Percentiles rank a stretch among this genome's conserved stretches.
Conservation (phyloP, 2,113 vertebrate genomes). For the Heloderma charlesbogerti region DNA sequence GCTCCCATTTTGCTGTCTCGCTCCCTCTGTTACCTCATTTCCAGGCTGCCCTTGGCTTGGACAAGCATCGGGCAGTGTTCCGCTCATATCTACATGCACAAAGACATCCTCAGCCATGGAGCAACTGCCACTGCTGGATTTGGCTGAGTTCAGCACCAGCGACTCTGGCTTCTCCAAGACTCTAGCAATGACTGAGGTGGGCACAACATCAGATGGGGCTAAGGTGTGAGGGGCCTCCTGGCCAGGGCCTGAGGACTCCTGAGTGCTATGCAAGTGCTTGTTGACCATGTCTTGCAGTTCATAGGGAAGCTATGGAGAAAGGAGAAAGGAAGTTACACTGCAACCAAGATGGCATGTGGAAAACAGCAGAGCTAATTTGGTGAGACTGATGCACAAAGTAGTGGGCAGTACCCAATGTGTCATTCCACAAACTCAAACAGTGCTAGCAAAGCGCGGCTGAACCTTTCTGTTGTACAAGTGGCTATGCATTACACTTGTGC, state of each 20-base stretch:
- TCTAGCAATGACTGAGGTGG: slow-evolving; percentile 93
- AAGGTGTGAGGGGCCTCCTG: slow-evolving; percentile 77
- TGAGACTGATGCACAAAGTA: background rate
- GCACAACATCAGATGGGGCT: slow-evolving; percentile 90
- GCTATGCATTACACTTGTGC: too few species aligned
- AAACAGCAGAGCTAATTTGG: background rate
- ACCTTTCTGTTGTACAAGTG: too few species aligned
- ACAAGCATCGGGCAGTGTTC: slow-evolving; percentile 61
- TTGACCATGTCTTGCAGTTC: slow-evolving; percentile 97
- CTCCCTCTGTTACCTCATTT: slow-evolving; percentile 36
- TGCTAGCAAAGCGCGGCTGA: too few species aligned
- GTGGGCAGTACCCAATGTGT: too few species aligned
- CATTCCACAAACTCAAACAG: too few species aligned
- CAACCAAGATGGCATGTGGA: background rate
- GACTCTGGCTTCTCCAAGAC: slow-evolving; percentile 98
- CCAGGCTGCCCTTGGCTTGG: slow-evolving; percentile 46
- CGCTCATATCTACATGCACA: slow-evolving; percentile 97
- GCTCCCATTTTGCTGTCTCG: slow-evolving; percentile 83
- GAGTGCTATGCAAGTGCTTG: slow-evolving; percentile 89
- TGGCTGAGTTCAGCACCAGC: slow-evolving; percentile 92
- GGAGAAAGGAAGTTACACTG: slow-evolving; percentile 43
- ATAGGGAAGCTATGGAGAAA: slow-evolving; percentile 87
- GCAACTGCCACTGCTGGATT: slow-evolving; percentile 87
- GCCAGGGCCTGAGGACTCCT: slow-evolving; percentile 75
- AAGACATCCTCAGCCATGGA: slow-evolving; percentile 95